Conservation (phyloP, 2,113 vertebrate species). For the Takifugu bimaculatus region DNA sequence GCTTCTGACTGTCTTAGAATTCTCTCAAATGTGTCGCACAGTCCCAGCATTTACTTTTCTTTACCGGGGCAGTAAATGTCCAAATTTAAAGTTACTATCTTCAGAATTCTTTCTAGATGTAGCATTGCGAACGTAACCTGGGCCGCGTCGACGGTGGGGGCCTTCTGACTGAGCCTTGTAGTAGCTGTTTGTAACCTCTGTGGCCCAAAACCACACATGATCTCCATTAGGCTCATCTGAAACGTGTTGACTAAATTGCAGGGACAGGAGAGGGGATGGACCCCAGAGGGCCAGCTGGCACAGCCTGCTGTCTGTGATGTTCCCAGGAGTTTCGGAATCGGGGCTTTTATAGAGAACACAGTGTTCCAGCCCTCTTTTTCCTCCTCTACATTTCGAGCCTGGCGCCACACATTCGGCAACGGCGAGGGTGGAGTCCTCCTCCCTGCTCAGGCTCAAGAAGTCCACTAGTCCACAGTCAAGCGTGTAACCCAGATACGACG, state of each 20-base stretch:
- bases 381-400: constrained; percentile 31
- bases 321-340: constrained; percentile 58
- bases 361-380: constrained; percentile 55
- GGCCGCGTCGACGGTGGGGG: constrained; percentile 45
- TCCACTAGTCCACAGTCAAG: constrained; percentile 80
- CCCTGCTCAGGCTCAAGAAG: constrained; percentile 53
- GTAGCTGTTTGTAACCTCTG: constrained; percentile 60
- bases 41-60: too few relatives aligned
- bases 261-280: constrained; percentile 63
- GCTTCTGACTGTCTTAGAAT: constrained; percentile 36
- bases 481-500: constrained; percentile 73
- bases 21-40: constrained; percentile 21
- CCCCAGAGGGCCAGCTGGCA: constrained; percentile 64
- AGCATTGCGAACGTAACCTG: too few relatives aligned
- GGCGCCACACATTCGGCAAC: constrained; percentile 24
- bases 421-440: constrained; percentile 52
- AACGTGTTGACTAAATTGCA: constrained; percentile 72
- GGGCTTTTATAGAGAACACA: constrained; percentile 66
- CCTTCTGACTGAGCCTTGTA: constrained; percentile 54
- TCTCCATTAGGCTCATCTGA: constrained; percentile 73
- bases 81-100: too few relatives aligned
- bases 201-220: constrained; percentile 68
- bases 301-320: constrained; percentile 60
- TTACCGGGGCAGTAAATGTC: too few relatives aligned
- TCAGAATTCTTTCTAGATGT: too few relatives aligned